Evolutionary conservation across 2,113 vertebrate species (phyloP).

Genomic region (Alligator mississippiensis): DNA sequence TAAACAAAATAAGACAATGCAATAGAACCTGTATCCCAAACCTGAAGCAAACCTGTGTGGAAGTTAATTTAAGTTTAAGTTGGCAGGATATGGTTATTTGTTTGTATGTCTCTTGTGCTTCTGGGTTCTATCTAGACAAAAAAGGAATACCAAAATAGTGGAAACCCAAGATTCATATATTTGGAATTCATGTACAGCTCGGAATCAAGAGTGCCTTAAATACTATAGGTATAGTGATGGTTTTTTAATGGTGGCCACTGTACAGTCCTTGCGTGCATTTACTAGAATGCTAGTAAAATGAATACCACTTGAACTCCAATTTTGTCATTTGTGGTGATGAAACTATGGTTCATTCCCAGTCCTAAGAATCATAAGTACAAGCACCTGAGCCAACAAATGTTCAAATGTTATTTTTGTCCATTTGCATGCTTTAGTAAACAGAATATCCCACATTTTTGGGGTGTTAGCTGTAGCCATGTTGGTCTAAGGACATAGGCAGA

Average conservation of each 20-base stretch:
- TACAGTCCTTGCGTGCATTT: accelerated
- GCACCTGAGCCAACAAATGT: background rate
- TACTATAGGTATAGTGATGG: background rate
- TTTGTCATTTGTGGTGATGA: accelerated
- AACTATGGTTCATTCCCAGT: background rate
- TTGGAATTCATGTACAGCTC: background rate
- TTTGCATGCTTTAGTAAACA: background rate
- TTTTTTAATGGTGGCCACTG: background rate
- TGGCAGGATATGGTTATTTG: background rate
- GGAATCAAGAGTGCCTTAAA: background rate
- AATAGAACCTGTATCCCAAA: background rate
- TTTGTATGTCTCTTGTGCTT: background rate
- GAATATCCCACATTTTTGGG: too few species aligned
- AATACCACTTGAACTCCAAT: accelerated
- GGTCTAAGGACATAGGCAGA: too few species aligned
- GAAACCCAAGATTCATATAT: background rate
- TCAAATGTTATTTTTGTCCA: background rate
- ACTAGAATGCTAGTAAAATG: background rate
- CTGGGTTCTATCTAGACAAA: background rate
- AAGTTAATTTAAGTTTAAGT: background rate
- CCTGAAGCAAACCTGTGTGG: background rate
- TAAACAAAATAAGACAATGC: background rate
- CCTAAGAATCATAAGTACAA: background rate
- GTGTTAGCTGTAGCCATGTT: too few species aligned
- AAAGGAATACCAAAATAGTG: background rate